phyloP scores from a whole-genome alignment of 2,113 vertebrate genomes.

The Sprattus sprattus region DNA sequence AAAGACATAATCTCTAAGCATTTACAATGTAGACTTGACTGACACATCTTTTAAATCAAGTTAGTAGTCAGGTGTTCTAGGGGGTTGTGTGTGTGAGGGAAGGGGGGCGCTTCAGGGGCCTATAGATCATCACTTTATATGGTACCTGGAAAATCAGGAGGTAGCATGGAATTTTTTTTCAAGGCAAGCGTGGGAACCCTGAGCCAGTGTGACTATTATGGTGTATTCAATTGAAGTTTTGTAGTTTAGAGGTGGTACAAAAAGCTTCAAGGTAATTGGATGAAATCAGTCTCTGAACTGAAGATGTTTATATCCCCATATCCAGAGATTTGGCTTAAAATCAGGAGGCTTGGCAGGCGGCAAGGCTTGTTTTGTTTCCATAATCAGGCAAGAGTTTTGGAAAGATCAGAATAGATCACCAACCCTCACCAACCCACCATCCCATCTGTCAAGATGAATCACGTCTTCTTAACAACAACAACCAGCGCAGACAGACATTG shows the following conservation, averaged over 20 bases:
- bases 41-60: too few species aligned
- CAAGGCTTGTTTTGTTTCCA: neutral
- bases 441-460: slow-evolving; percentile 10
- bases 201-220: neutral
- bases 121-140: too few species aligned
- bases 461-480: slow-evolving; percentile 8
- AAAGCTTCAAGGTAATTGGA: neutral
- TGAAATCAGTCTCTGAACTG: neutral
- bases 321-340: neutral
- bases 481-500: neutral
- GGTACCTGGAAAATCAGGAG: too few species aligned
- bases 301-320: neutral
- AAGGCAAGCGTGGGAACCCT: too few species aligned
- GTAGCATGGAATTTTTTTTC: too few species aligned
- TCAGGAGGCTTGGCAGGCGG: neutral
- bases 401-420: slow-evolving; percentile 7
- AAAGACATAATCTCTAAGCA: too few species aligned
- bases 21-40: too few species aligned
- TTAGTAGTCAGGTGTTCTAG: too few species aligned
- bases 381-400: neutral
- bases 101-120: too few species aligned
- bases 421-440: slow-evolving; percentile 13
- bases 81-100: too few species aligned
- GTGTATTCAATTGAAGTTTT: neutral
- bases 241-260: neutral